Percentiles rank a stretch among this genome's conserved stretches.
These are phyloP conservation scores for Epistrophella euchroma DNA, from an alignment of 2,888 invertebrate genomes.

Conservation along the genomic window DNA sequence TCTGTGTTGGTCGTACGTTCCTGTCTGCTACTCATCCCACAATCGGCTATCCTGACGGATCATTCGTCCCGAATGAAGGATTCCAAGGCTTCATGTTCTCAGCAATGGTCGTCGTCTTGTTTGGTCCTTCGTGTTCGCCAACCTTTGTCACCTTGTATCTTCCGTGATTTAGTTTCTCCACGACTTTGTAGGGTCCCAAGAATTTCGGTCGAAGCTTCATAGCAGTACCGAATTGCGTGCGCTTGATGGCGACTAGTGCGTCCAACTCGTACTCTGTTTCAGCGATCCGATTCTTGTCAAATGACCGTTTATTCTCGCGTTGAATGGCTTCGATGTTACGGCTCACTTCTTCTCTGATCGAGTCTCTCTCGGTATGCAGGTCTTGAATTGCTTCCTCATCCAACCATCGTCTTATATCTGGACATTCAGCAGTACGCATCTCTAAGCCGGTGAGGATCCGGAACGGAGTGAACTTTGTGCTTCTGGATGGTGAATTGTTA, in stretches of 20 bases:
- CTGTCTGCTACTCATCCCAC: too few relatives aligned
- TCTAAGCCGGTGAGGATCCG: background rate
- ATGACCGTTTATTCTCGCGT: background rate
- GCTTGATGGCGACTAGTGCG: background rate
- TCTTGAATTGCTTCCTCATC: background rate
- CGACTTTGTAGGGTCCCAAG: background rate
- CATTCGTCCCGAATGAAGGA: too few relatives aligned
- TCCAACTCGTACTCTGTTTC: background rate
- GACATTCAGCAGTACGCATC: background rate
- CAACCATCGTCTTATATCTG: background rate
- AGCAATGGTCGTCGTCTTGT: too few relatives aligned
- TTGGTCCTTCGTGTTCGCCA: background rate
- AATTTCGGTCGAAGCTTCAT: background rate
- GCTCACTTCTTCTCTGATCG: background rate
- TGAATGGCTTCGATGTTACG: background rate
- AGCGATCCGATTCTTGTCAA: background rate
- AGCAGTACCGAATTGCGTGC: background rate
- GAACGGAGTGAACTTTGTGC: background rate
- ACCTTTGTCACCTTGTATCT: background rate
- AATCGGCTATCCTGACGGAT: too few relatives aligned
- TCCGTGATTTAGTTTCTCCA: background rate
- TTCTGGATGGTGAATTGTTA: too few relatives aligned
- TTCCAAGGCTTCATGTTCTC: too few relatives aligned
- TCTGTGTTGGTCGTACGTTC: too few relatives aligned
- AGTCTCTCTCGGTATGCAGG: background rate